Conservation (phyloP, 2,797 vertebrate species). For the Okamejei kenojei region DNA sequence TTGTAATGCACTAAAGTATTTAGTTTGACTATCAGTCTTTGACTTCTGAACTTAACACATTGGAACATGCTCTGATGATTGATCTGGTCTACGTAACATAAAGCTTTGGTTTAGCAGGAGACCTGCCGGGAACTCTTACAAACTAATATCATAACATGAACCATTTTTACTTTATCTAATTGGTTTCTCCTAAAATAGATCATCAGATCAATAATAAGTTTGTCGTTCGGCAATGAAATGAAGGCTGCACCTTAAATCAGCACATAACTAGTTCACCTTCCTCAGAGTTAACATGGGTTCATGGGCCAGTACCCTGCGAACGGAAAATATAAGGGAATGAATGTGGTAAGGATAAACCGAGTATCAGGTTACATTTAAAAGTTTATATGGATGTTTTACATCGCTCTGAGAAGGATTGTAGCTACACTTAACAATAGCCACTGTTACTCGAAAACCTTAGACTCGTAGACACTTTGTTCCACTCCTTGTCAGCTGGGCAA, state of each 20-base stretch:
- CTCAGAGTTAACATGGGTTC: no score
- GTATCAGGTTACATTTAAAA: neutral
- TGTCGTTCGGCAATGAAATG: neutral
- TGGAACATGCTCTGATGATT: neutral
- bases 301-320: neutral
- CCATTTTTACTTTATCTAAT: neutral
- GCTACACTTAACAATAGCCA: neutral
- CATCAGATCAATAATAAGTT: neutral
- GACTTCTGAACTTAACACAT: neutral
- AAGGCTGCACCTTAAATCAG: neutral
- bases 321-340: neutral
- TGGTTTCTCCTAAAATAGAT: neutral
- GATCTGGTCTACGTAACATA: neutral
- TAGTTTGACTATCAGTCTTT: neutral
- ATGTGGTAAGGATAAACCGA: slow-evolving; percentile 6
- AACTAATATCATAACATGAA: neutral
- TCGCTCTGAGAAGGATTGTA: neutral
- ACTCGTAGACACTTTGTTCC: neutral
- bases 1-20: neutral
- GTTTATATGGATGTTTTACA: slow-evolving; percentile 24
- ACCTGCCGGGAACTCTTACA: neutral
- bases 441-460: neutral
- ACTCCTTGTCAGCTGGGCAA: slow-evolving; percentile 7
- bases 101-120: neutral
- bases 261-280: neutral